A percentile compares a stretch with the other conserved stretches of the same genome.
phyloP scores from a whole-genome alignment of 1,140 invertebrate species.

The Heliothis subflexa region DNA sequence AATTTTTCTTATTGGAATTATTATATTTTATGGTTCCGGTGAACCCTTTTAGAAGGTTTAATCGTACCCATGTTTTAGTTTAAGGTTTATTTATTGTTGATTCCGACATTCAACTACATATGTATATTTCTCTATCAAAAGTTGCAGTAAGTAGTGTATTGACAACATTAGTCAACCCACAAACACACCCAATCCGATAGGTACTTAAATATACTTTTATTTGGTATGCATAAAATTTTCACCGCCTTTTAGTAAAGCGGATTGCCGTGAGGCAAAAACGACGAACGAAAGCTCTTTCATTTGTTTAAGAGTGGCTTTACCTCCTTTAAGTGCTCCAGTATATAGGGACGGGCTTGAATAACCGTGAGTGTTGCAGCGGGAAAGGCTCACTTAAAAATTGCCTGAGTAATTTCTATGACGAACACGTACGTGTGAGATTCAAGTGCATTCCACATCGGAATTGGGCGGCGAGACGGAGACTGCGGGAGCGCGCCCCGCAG shows the following conservation, averaged over 20 bases:
- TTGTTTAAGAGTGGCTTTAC: conserved; percentile 80
- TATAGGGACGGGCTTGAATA: conserved; percentile 72
- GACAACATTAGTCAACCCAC: not conserved
- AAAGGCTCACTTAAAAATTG: conserved; percentile 84
- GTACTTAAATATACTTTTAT: conserved; percentile 57
- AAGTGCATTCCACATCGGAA: conserved; percentile 75
- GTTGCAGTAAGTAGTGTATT: too few species aligned
- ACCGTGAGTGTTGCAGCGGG: conserved; percentile 78
- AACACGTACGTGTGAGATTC: conserved; percentile 74
- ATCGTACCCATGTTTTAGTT: too few species aligned
- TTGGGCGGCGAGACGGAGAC: conserved; percentile 59
- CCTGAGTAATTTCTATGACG: conserved; percentile 79
- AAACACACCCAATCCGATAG: conserved; percentile 32
- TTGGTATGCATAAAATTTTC: conserved; percentile 77
- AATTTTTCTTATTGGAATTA: not conserved
- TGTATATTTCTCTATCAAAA: too few species aligned
- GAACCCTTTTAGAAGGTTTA: too few species aligned
- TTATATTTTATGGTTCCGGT: not conserved
- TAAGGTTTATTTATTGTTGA: too few species aligned
- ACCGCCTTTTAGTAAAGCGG: conserved; percentile 75
- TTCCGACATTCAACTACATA: too few species aligned
- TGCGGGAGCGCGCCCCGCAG: conserved; percentile 51
- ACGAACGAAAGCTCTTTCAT: conserved; percentile 76
- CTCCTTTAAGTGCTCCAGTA: conserved; percentile 76
- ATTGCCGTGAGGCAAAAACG: conserved; percentile 67